phyloP scores from a whole-genome alignment of 2,113 vertebrate species.

The Furnarius figulus region DNA sequence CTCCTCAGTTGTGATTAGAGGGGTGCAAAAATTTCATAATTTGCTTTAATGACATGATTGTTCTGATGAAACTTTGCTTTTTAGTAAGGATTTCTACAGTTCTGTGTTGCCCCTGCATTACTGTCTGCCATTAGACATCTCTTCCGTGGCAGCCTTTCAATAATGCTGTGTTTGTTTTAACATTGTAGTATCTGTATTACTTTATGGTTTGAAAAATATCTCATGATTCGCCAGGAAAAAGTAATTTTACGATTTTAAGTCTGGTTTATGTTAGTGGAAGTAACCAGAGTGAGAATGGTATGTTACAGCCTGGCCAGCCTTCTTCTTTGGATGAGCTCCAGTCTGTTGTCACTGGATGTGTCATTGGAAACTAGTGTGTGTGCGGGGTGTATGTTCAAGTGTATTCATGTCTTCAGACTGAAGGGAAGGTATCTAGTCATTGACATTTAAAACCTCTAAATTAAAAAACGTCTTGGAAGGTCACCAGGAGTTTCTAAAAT shows the following conservation, averaged over 20 bases:
- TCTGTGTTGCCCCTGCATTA: not conserved
- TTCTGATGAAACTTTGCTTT: not conserved
- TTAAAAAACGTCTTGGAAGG: not conserved
- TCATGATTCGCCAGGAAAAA: not conserved
- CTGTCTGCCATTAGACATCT: not conserved
- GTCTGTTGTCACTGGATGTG: not conserved
- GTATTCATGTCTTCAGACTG: not conserved
- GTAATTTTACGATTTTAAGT: not conserved
- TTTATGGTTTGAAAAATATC: not conserved
- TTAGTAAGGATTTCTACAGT: not conserved
- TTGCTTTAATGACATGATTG: not conserved
- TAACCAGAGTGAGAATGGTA: not conserved
- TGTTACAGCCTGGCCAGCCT: not conserved
- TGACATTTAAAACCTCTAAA: not conserved
- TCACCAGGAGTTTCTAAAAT: not conserved
- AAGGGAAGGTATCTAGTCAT: not conserved
- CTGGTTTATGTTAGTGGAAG: not conserved
- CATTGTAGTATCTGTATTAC: not conserved
- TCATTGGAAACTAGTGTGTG: not conserved
- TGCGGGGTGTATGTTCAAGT: not conserved
- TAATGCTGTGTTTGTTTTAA: not conserved
- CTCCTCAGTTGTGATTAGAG: not conserved
- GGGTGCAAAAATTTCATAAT: not conserved
- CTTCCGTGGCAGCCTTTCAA: not conserved
- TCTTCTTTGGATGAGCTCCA: not conserved